Conservation (phyloP, 1,140 invertebrate species). For the Leptestheria dahalacensis region DNA sequence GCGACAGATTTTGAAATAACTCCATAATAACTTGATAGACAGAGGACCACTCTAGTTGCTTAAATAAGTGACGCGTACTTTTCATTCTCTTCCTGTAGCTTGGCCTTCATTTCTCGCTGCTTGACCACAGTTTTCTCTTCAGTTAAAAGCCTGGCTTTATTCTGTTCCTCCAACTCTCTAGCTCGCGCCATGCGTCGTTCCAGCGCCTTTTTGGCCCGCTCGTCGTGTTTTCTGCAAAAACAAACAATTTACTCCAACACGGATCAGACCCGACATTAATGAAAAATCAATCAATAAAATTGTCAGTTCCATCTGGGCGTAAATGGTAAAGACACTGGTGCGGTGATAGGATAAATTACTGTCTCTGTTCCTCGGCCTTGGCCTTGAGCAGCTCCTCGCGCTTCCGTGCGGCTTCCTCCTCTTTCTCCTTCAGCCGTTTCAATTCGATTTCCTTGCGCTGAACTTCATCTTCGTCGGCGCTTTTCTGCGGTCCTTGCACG, state of each 20-base stretch:
- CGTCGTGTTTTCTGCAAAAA: not conserved
- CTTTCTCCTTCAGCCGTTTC: slow-evolving; percentile 10
- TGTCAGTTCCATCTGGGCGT: not conserved
- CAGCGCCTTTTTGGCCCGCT: not conserved
- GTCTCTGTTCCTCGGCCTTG: slow-evolving; percentile 13
- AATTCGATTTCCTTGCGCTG: slow-evolving; percentile 9
- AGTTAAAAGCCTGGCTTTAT: not conserved
- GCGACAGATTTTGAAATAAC: too few species aligned
- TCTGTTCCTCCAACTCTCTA: not conserved
- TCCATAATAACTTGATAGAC: too few species aligned
- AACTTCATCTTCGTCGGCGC: slow-evolving; percentile 7
- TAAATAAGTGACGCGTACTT: not conserved
- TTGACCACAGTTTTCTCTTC: slow-evolving; percentile 3
- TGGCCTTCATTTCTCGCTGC: not conserved
- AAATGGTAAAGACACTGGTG: not conserved
- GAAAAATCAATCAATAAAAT: not conserved
- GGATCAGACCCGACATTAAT: not conserved
- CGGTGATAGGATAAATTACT: not conserved
- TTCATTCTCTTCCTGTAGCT: not conserved
- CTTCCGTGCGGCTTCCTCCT: slow-evolving; percentile 13
- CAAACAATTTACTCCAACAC: not conserved
- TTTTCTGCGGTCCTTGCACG: not conserved
- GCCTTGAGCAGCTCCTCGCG: slow-evolving; percentile 8
- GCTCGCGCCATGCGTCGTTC: not conserved
- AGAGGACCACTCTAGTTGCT: too few species aligned